Conservation (phyloP, 2,113 vertebrate genomes). For the Ceuthmochares aereus region DNA sequence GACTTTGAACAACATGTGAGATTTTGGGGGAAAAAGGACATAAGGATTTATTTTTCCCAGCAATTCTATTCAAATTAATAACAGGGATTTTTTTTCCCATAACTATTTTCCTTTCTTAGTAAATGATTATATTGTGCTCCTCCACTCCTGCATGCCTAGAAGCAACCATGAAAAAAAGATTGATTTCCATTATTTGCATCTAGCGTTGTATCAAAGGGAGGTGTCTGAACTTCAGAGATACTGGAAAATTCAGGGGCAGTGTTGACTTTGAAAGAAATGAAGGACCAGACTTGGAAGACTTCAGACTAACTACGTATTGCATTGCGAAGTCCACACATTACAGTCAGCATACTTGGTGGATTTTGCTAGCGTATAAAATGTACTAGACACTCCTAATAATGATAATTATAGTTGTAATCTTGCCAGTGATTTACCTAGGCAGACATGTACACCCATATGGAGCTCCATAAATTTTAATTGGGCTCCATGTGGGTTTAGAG, state of each 20-base stretch:
- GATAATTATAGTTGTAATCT: slow-evolving; percentile 51
- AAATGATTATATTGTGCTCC: slow-evolving; percentile 23
- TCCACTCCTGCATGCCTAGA: slow-evolving; percentile 1
- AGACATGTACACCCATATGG: slow-evolving; percentile 29
- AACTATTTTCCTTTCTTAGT: background rate
- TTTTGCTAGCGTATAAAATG: slow-evolving; percentile 30
- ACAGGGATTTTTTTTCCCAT: background rate
- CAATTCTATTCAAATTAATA: slow-evolving; percentile 30
- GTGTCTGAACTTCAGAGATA: background rate
- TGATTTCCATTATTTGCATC: background rate
- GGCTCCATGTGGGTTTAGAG: background rate
- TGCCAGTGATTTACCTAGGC: slow-evolving; percentile 29
- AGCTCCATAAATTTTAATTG: slow-evolving; percentile 44
- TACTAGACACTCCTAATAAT: slow-evolving; percentile 50
- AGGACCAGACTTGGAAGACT: background rate
- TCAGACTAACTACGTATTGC: background rate
- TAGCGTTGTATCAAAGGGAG: background rate
- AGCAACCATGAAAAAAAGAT: background rate
- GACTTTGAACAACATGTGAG: background rate
- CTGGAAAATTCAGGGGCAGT: background rate
- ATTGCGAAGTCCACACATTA: background rate
- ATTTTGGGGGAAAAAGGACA: background rate
- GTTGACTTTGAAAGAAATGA: background rate
- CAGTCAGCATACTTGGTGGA: background rate
- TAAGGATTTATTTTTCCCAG: slow-evolving; percentile 16